phyloP scores from a whole-genome alignment of 1,140 invertebrate species.

The Nasonia giraulti region DNA sequence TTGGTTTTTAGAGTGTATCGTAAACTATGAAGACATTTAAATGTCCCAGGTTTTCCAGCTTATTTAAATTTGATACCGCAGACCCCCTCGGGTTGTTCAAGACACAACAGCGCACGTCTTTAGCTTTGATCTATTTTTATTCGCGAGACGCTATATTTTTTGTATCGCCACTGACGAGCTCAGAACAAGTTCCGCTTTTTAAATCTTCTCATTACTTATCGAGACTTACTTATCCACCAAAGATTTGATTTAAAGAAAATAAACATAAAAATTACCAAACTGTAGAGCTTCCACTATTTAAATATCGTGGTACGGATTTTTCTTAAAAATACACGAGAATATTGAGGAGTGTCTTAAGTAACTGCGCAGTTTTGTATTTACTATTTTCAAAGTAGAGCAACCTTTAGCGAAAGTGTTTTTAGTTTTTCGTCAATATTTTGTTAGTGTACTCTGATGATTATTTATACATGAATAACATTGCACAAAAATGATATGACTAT shows the following conservation, averaged over 20 bases:
- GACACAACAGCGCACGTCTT: slow-evolving; percentile 30
- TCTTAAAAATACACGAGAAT: too few species aligned
- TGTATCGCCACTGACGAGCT: slow-evolving; percentile 7
- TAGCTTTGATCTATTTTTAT: slow-evolving; percentile 49
- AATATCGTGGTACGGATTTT: background rate
- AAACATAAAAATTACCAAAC: background rate
- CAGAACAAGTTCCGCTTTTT: slow-evolving; percentile 39
- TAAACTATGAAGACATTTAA: background rate
- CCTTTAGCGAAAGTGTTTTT: background rate
- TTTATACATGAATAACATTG: background rate
- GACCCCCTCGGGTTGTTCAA: slow-evolving; percentile 1
- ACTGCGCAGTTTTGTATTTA: too few species aligned
- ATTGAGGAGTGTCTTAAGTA: too few species aligned
- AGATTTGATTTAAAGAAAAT: slow-evolving; percentile 27
- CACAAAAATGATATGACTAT: background rate
- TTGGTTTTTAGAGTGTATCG: background rate
- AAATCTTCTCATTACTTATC: slow-evolving; percentile 45
- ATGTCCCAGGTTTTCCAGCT: background rate
- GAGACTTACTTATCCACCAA: background rate
- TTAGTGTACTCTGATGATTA: too few species aligned
- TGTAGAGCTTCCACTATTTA: background rate
- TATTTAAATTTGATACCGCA: background rate
- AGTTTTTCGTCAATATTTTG: slow-evolving; percentile 13
- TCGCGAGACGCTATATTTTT: slow-evolving; percentile 37
- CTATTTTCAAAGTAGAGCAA: background rate